Conservation (phyloP, 2,797 vertebrate species). For the Antennarius maculatus region DNA sequence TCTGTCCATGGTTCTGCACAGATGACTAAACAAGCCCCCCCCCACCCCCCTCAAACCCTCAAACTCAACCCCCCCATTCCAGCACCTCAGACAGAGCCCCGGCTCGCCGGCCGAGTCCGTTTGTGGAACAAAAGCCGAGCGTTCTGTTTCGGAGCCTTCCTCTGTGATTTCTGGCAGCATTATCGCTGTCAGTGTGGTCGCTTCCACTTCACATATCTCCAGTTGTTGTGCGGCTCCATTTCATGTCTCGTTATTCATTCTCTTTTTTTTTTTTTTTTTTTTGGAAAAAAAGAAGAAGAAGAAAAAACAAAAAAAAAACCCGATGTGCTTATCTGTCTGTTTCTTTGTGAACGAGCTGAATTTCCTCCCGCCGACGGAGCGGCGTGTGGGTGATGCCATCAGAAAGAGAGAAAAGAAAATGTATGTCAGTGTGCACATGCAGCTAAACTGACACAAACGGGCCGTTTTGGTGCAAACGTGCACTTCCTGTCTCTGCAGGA, state of each 20-base stretch:
- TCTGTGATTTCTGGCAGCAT: background rate
- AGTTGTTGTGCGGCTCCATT: conserved; percentile 21
- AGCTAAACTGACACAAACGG: conserved; percentile 36
- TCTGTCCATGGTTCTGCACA: conserved; percentile 30
- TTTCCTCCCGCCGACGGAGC: conserved; percentile 18
- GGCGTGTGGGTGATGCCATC: conserved; percentile 11
- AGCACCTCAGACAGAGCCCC: conserved; percentile 64
- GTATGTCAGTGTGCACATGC: conserved; percentile 16
- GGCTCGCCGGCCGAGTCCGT: conserved; percentile 20
- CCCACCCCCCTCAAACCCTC: conserved; percentile 50
- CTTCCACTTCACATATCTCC: conserved; percentile 13
- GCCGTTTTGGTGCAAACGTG: conserved; percentile 12
- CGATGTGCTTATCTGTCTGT: conserved; percentile 18
- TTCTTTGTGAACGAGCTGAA: conserved; percentile 21
- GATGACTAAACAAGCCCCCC: background rate
- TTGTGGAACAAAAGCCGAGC: conserved; percentile 13
- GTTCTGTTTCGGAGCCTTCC: background rate
- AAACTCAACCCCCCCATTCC: conserved; percentile 21
- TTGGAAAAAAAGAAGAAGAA: conserved; percentile 8
- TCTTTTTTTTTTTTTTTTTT: background rate
- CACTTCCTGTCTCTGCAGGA: conserved; percentile 56
- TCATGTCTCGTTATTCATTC: conserved; percentile 12
- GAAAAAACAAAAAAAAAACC: too few relatives aligned
- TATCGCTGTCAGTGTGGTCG: conserved; percentile 12
- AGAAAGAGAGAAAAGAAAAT: conserved; percentile 2